A percentile compares a stretch with the other conserved stretches of the same genome.
These are phyloP conservation scores for Sorex araneus DNA, from an alignment of 2,113 vertebrate species.

Conservation along the genomic window DNA sequence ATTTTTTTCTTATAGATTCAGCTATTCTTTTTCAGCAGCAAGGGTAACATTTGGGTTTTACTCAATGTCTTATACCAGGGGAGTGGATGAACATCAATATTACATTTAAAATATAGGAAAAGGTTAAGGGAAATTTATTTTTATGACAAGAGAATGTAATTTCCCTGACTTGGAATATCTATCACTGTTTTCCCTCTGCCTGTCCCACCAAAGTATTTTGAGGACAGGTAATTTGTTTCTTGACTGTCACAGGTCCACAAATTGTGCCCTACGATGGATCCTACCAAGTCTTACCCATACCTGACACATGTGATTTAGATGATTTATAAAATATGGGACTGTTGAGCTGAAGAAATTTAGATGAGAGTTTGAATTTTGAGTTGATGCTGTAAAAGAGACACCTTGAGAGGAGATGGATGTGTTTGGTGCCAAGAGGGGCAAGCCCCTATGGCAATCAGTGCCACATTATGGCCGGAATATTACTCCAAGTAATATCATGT, in stretches of 20 bases:
- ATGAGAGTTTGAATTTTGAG: neutral
- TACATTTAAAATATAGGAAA: constrained; percentile 23
- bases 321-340: neutral
- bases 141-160: neutral
- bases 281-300: neutral
- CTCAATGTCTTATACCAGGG: neutral
- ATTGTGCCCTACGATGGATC: neutral
- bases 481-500: neutral
- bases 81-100: neutral
- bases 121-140: constrained; percentile 25
- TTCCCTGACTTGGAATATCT: neutral
- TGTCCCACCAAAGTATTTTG: neutral
- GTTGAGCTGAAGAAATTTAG: neutral
- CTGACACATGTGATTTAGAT: neutral
- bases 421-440: neutral
- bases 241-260: neutral
- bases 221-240: neutral
- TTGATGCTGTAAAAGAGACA: neutral
- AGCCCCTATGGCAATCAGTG: neutral
- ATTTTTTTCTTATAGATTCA: neutral
- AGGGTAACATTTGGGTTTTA: neutral
- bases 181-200: neutral
- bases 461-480: accelerated
- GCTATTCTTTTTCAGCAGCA: neutral
- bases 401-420: neutral